Evolutionary conservation across 1,140 invertebrate species (phyloP).

Genomic region (Cyclargus thomasi): DNA sequence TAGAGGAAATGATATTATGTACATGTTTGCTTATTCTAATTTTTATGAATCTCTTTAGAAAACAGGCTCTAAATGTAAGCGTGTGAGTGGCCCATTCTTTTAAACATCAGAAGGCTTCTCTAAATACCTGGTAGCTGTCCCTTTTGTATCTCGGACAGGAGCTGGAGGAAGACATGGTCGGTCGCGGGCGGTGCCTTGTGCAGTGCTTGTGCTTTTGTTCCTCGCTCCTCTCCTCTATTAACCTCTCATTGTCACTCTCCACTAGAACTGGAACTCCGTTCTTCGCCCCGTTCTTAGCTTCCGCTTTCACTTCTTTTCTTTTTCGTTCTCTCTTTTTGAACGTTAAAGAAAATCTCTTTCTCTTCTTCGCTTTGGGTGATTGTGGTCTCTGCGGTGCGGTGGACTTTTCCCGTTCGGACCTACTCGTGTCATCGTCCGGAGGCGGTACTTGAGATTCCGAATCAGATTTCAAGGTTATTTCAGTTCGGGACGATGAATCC

Average conservation of each 20-base stretch:
- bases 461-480: constrained; percentile 59
- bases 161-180: constrained; percentile 56
- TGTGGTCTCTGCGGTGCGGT: constrained; percentile 57
- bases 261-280: constrained; percentile 46
- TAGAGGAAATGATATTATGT: background rate
- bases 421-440: constrained; percentile 62
- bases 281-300: constrained; percentile 59
- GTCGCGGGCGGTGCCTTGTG: constrained; percentile 51
- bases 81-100: constrained; percentile 34
- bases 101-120: constrained; percentile 20
- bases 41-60: too few species aligned
- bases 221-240: constrained; percentile 46
- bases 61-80: constrained; percentile 20
- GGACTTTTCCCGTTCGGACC: constrained; percentile 61
- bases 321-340: constrained; percentile 72
- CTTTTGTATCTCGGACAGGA: constrained; percentile 69
- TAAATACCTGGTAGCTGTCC: constrained; percentile 72
- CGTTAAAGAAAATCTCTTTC: constrained; percentile 68
- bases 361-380: constrained; percentile 69
- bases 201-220: constrained; percentile 58
- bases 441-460: constrained; percentile 56
- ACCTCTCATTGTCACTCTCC: constrained; percentile 62
- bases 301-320: constrained; percentile 62
- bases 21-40: too few species aligned
- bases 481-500: constrained; percentile 57